These are phyloP conservation scores for Osmerus eperlanus DNA, from an alignment of 2,113 vertebrate genomes.

Conservation along the genomic window DNA sequence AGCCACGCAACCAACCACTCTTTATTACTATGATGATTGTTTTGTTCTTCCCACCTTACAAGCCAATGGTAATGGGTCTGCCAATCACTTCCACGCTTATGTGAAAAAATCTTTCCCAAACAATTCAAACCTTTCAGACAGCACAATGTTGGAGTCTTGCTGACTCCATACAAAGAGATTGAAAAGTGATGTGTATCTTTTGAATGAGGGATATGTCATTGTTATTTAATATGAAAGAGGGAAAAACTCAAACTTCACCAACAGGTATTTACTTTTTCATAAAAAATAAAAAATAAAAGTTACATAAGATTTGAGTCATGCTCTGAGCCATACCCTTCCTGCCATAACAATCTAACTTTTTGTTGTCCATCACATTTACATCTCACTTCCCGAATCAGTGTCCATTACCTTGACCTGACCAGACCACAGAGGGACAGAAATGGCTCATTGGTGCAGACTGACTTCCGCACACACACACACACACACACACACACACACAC, in stretches of 20 bases:
- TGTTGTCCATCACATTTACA: slow-evolving; percentile 16
- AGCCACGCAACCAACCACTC: neutral
- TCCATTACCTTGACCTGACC: slow-evolving; percentile 14
- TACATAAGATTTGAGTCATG: neutral
- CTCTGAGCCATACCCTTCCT: neutral
- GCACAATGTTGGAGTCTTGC: neutral
- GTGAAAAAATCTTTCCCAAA: neutral
- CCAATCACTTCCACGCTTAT: neutral
- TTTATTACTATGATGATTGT: neutral
- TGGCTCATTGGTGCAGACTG: neutral
- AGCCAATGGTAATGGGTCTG: slow-evolving; percentile 22
- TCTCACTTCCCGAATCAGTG: slow-evolving; percentile 18
- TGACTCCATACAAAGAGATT: neutral
- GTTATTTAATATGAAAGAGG: too few relatives aligned
- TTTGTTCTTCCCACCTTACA: slow-evolving; percentile 12
- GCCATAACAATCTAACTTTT: slow-evolving; percentile 1
- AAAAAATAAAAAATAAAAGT: neutral
- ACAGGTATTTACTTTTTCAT: neutral
- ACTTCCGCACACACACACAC: neutral
- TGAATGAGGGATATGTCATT: neutral
- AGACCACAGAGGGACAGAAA: neutral
- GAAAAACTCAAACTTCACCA: neutral
- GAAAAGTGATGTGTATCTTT: neutral
- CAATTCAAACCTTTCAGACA: neutral
- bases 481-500: too few relatives aligned